Percentiles rank a stretch among this genome's conserved stretches.
phyloP scores from a whole-genome alignment of 2,113 vertebrate genomes.

The Ictalurus punctatus region DNA sequence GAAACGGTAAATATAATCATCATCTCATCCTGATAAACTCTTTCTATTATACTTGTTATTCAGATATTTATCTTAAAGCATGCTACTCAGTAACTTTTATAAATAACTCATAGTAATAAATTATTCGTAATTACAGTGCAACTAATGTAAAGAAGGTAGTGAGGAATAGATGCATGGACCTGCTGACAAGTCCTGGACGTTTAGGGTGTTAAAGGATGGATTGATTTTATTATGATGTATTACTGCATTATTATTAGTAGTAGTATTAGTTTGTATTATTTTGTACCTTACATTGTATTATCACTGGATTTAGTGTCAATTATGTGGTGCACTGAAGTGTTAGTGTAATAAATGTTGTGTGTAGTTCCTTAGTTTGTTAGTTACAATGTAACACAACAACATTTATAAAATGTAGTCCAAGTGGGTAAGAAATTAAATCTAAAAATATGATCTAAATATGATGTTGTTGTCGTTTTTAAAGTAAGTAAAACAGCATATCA shows the following conservation, averaged over 20 bases:
- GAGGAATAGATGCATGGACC: neutral
- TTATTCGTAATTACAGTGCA: neutral
- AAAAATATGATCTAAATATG: neutral
- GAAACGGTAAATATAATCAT: constrained; percentile 9
- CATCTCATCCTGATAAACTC: neutral
- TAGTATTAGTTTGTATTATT: neutral
- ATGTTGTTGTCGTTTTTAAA: neutral
- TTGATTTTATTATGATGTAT: neutral
- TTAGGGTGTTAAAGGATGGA: neutral
- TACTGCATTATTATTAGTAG: neutral
- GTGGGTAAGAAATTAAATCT: neutral
- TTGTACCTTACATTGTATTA: neutral
- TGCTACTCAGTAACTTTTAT: neutral
- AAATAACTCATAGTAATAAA: neutral
- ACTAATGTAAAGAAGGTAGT: neutral
- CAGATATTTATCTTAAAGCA: neutral
- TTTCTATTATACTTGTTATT: neutral
- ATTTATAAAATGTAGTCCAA: neutral
- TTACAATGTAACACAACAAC: constrained; percentile 16
- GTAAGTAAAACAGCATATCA: neutral
- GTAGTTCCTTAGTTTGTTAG: neutral
- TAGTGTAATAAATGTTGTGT: neutral
- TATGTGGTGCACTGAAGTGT: neutral
- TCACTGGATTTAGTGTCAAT: neutral
- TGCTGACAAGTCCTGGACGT: neutral